A percentile compares a stretch with the other conserved stretches of the same genome.
Conservation (phyloP, 2,888 invertebrate genomes). For the Empis stercorea region DNA sequence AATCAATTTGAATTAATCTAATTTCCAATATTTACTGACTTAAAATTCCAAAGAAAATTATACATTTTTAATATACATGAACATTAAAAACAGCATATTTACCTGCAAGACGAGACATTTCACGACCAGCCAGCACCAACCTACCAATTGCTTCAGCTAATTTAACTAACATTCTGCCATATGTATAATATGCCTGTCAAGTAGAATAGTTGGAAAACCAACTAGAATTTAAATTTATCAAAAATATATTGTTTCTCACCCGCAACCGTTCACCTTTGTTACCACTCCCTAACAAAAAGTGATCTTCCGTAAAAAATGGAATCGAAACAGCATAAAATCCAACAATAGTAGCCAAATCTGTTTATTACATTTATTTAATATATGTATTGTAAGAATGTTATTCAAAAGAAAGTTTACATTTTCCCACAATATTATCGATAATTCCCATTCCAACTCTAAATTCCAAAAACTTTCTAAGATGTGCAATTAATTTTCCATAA, state of each 20-base stretch:
- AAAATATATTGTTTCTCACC: constrained; percentile 34
- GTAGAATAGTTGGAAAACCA: constrained; percentile 5
- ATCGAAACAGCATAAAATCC: constrained; percentile 92
- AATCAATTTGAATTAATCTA: too few species aligned
- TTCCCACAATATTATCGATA: constrained; percentile 90
- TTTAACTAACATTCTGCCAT: constrained; percentile 67
- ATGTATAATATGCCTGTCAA: constrained; percentile 80
- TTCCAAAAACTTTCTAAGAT: constrained; percentile 74
- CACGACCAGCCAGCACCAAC: constrained; percentile 85
- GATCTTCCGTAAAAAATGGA: constrained; percentile 73
- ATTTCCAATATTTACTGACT: too few species aligned
- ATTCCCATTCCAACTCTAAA: constrained; percentile 88
- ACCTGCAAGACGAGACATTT: constrained; percentile 86
- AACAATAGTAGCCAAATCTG: constrained; percentile 89
- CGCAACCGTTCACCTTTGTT: constrained; percentile 68
- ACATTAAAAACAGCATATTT: too few species aligned
- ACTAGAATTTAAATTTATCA: too few species aligned
- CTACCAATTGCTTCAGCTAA: constrained; percentile 96
- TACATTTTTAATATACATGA: too few species aligned
- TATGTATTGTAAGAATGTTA: constrained; percentile 8
- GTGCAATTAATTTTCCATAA: constrained; percentile 76
- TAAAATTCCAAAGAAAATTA: too few species aligned
- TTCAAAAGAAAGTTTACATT: constrained; percentile 51
- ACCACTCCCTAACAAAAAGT: constrained; percentile 50
- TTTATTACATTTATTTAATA: constrained; percentile 16